Base-by-base conservation (phyloP, 1,140 invertebrate genomes). In the Proales similis region DNA sequence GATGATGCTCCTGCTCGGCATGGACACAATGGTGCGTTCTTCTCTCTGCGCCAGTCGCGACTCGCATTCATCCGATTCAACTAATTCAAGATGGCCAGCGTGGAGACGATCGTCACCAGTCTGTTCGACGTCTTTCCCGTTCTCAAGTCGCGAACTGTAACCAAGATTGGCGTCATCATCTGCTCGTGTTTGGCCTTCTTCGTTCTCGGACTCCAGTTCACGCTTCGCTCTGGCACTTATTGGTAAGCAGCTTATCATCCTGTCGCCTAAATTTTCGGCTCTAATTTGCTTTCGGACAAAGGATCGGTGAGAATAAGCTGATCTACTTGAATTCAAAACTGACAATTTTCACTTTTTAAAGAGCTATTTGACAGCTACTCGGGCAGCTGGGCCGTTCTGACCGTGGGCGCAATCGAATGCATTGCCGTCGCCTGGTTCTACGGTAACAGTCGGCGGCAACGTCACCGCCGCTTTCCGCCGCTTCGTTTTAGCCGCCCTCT, bases 351-450 rank as follows among this genome's bases (percentile, higher is more conserved):
- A n/a, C n/a, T 83, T 67, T 79, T 84, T 62, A 84, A 84, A 70
- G 83, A 84, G 74, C 66, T 85, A 61, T 83, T 85, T 79, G 83
- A 85, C 68, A 83, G 81, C 67, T 85, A 85, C 68, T 82, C 83
- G 12, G 83, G 86, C 9, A 77, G 76, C 66, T 81, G 81, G 64
- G 83, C 83, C 19, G 81, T 85, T 73, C 80, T 84, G n/a, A 80
- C 87, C 1, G 84, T 87, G 19, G 77, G 82, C n/a, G 71, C 84
- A 27, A 77, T 85, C 61, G 86, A 89, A 77, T 78, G 84, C 3
- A 70, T 84, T n/a, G 82, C 83, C 32, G 80, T 87, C 3, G 77
- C 82, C 1, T 87, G 84, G 81, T 82, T 83, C 20, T 88, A 88
- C 71, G 85, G 85, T 70, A 53, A n/a, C 12, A 32, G 24, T 14